Conservation (phyloP, 1,140 invertebrate species). For the Brachionus paranguensis region DNA sequence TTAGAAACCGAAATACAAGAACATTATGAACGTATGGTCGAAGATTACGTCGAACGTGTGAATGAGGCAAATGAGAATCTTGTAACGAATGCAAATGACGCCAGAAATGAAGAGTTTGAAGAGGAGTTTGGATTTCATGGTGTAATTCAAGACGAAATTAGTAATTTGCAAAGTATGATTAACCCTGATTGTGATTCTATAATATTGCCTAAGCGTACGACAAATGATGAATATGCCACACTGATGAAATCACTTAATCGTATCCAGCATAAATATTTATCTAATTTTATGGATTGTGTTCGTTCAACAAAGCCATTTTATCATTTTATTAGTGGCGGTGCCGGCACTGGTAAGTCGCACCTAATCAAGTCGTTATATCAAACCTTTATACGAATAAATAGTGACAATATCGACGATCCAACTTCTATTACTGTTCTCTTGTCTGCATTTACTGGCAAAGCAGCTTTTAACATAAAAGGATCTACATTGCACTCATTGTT, state of each 20-base stretch:
- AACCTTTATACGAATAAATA: background rate
- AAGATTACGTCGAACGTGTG: too few species aligned
- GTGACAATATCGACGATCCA: background rate
- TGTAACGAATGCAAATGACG: too few species aligned
- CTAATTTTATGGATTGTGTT: background rate
- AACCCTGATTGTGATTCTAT: background rate
- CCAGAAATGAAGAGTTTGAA: background rate
- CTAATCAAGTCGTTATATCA: background rate
- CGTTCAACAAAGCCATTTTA: background rate
- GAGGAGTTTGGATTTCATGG: background rate
- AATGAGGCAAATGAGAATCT: too few species aligned
- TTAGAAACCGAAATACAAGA: too few species aligned
- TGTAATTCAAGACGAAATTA: background rate
- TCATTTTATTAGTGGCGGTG: too few species aligned
- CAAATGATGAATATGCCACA: background rate
- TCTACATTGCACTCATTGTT: too few species aligned
- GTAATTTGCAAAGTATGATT: background rate
- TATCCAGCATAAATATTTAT: background rate
- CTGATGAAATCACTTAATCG: background rate
- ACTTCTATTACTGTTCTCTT: background rate
- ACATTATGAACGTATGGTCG: too few species aligned
- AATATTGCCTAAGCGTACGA: background rate
- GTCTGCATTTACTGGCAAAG: too few species aligned
- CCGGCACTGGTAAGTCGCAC: too few species aligned
- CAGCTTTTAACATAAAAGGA: too few species aligned